Evolutionary conservation across 2,113 vertebrate genomes (phyloP), one percentile per base, ranked within the genome.

Genomic region (Brachionichthys hirsutus): DNA sequence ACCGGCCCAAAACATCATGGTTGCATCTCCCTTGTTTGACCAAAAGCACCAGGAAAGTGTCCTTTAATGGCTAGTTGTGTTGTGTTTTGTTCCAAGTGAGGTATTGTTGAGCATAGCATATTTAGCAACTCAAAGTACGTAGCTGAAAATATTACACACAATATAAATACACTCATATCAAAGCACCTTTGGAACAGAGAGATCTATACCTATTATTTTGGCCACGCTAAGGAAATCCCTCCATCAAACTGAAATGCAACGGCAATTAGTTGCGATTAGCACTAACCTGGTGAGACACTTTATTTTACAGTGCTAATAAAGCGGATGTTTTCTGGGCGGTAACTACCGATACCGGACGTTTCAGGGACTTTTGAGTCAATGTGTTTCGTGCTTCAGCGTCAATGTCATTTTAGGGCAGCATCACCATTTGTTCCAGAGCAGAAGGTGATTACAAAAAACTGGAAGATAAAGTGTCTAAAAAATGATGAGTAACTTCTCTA

Each of bases 1-100:
- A 78, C 66, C 34, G 41, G 84, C 66, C 75, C 80, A 86, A 84
- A 75, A 62, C n/a, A 18, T 72, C 63, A 77, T 65, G 69, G 55
- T 78, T 56, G 75, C 68, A 61, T 85, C 71, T 91, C 88, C 89
- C 90, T 92, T 92, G 89, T 80, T 87, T 88, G 78, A 86, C 83
- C 80, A 83, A 88, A n/a, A 93, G 92, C 92, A 94, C 92, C 83
- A 30, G 69, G 75, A 77, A 56, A 80, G 77, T 74, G 55, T 64
- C 69, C 78, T 83, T 82, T 53, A 87, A 93, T 91, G 91, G 92
- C 90, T 93, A 90, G 78, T 69, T 85, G 89, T 82, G 82, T 77
- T 84, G 76, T 84, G 75, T 89, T 88, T 78, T 88, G 82, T 90
- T 88, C 79, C 79, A 85, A 87, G 74, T 93, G 94, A 95, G 94